These are phyloP conservation scores for Perdita meconis DNA, from an alignment of 2,888 invertebrate species.

Conservation along the genomic window DNA sequence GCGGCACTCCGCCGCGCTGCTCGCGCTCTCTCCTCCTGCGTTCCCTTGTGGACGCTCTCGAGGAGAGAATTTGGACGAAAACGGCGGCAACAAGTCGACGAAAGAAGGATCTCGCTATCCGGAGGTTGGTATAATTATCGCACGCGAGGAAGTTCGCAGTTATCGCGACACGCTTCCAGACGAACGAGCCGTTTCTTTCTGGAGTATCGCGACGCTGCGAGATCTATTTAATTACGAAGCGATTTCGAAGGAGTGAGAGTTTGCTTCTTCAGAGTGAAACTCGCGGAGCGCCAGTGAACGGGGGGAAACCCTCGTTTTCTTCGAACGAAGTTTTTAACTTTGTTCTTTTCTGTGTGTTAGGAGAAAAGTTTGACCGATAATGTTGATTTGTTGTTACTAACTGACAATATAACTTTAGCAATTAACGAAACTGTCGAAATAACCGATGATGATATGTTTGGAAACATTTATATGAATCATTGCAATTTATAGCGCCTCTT, in stretches of 20 bases:
- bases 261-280: conserved; percentile 24
- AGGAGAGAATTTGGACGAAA: conserved; percentile 39
- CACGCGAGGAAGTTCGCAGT: conserved; percentile 34
- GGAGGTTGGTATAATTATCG: conserved; percentile 37
- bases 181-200: conserved; percentile 21
- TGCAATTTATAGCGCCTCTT: no score
- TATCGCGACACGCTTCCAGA: conserved; percentile 42
- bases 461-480: no score
- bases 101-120: conserved; percentile 27
- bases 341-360: background rate
- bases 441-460: no score
- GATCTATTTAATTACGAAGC: conserved; percentile 53
- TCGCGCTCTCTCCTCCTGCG: background rate
- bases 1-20: conserved; percentile 24
- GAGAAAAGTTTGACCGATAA: conserved; percentile 6
- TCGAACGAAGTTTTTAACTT: conserved; percentile 15
- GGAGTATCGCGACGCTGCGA: conserved; percentile 26
- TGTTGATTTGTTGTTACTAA: background rate
- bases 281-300: conserved; percentile 13
- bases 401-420: no score
- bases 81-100: conserved; percentile 48
- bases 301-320: conserved; percentile 14
- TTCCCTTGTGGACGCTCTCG: no score
- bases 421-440: no score
- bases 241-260: background rate